phyloP scores from a whole-genome alignment of 37 sponge, comb jelly and placozoan species.

The Cliona cf. orientalis region DNA sequence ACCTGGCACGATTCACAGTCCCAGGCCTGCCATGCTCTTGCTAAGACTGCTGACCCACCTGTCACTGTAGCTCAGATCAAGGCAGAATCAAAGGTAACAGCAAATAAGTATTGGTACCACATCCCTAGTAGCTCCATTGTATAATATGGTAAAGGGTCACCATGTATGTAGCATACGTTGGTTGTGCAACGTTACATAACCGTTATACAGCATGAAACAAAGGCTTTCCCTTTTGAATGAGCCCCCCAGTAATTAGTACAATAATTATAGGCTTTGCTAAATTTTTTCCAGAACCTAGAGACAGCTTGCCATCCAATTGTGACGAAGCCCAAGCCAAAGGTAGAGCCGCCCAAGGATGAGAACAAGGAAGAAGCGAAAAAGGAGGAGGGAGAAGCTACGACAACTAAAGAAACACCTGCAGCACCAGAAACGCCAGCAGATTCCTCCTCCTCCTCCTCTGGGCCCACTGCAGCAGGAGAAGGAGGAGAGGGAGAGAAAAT shows the following conservation, averaged over 20 bases:
- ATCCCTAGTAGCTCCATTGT: no score
- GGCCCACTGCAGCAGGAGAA: background rate
- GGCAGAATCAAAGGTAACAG: conserved; percentile 63
- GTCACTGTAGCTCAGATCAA: conserved; percentile 69
- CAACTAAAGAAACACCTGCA: background rate
- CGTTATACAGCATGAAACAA: background rate
- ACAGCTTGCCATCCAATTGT: conserved; percentile 84
- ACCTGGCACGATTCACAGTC: conserved; percentile 76
- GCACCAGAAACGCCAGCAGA: background rate
- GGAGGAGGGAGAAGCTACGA: no score
- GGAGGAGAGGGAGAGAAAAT: conserved; percentile 3
- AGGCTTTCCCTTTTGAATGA: background rate
- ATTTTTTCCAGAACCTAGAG: conserved; percentile 65
- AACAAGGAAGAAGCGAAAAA: no score
- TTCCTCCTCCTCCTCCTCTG: no score
- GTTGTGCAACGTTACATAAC: no score
- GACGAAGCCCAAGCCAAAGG: conserved; percentile 96
- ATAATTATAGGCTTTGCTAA: background rate
- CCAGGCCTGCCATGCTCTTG: conserved; percentile 40
- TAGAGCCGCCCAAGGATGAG: conserved; percentile 88
- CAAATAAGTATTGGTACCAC: background rate
- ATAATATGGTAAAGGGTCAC: no score
- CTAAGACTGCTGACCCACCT: conserved; percentile 55
- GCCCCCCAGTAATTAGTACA: background rate
- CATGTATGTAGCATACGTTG: no score